Base-by-base conservation (phyloP, 2,888 invertebrate species). In the Tyria jacobaeae region DNA sequence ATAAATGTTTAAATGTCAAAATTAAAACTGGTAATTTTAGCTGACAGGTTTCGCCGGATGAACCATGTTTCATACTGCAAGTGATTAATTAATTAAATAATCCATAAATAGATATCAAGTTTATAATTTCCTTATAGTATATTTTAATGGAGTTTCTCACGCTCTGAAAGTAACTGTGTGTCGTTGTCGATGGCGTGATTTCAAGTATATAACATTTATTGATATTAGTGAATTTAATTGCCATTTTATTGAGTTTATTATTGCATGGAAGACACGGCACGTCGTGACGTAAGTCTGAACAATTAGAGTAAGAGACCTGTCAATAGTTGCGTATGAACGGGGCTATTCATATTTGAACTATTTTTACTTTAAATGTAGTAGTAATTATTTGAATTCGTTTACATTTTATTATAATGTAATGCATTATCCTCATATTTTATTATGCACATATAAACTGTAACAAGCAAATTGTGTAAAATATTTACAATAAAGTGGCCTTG, bases 11-110 rank as follows among this genome's bases (percentile, higher is more conserved):
- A 14, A 44, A 44, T 21, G 44, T 44, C 21, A 44, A 44, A 47
- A 47, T 55, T 41, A 31, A 34, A 31, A 55, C 31, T 17, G 55
- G 44, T 47, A 55, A 47, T 47, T 34, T n/a, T 24, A 47, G 44
- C 17, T 17, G 55, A 44, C 21, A 44, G 44, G 12, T 44, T 5
- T 17, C 9, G 12, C 41, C 41, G 41, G 41, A 44, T 44, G 12
- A 12, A 21, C 12, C 9, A 10, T 21, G 17, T 44, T 44, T 21
- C 21, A 44, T 44, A 17, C 41, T 44, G 21, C 12, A 17, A 12
- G 5, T 17, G 17, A 44, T 17, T 44, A 17, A 44, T 44, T 44
- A 44, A 44, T 44, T 44, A 44, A 44, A 21, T 44, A 17, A 44
- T 21, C 44, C 21, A 12, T 44, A 44, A 21, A 12, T 17, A 21